Conservation (phyloP, 2,797 vertebrate species). For the Heliangelus exortis region DNA sequence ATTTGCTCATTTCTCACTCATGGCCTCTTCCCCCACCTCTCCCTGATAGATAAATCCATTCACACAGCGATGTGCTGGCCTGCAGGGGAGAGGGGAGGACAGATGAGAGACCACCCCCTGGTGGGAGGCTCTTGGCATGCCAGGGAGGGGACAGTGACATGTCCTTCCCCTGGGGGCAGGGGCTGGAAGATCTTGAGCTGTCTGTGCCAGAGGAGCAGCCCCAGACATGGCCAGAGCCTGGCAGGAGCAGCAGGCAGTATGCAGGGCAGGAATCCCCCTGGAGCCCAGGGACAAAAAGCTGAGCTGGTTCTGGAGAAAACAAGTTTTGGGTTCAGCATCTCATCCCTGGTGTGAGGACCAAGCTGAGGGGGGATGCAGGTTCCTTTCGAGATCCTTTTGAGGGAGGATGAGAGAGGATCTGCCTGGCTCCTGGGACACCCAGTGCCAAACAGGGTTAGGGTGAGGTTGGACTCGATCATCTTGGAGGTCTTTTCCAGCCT, state of each 20-base stretch:
- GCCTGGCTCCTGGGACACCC: rapidly evolving
- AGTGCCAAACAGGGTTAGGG: not conserved
- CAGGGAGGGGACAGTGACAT: not conserved
- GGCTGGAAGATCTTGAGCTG: not conserved
- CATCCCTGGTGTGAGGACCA: rapidly evolving
- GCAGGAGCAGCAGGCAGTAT: not conserved
- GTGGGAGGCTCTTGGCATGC: rapidly evolving
- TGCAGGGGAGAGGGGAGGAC: not conserved
- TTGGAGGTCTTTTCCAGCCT: no score
- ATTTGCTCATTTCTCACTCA: conserved; percentile 56
- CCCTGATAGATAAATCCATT: not conserved
- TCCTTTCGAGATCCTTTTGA: not conserved
- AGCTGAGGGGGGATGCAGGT: not conserved
- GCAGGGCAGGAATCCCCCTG: not conserved
- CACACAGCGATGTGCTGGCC: not conserved
- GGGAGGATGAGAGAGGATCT: not conserved
- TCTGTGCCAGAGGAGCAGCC: not conserved
- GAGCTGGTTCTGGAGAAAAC: not conserved
- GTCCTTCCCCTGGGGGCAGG: not conserved
- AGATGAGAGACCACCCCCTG: not conserved
- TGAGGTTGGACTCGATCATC: no score
- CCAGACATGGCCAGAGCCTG: not conserved
- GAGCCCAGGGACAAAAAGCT: not conserved
- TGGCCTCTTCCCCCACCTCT: not conserved
- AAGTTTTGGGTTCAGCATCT: not conserved